phyloP scores from a whole-genome alignment of 2,888 invertebrate genomes.

The Aplocera efformata region DNA sequence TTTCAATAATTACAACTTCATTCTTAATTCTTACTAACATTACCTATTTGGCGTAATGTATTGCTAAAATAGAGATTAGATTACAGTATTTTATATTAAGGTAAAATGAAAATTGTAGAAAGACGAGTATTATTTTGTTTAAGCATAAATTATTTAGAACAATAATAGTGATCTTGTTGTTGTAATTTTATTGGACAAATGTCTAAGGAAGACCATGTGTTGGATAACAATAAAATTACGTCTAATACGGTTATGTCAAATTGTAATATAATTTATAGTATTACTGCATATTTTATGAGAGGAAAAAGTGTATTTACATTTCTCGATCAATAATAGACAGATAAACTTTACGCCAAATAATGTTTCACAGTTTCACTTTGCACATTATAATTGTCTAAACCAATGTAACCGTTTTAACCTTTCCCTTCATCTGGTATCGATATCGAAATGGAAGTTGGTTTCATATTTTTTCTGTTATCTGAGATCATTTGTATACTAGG shows the following conservation, averaged over 20 bases:
- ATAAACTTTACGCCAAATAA: constrained; percentile 33
- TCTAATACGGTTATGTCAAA: too few relatives aligned
- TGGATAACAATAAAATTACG: too few relatives aligned
- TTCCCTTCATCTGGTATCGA: constrained; percentile 80
- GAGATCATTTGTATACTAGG: constrained; percentile 42
- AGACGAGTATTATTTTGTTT: background rate
- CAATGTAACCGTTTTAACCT: constrained; percentile 52
- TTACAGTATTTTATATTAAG: background rate
- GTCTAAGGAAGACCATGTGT: too few relatives aligned
- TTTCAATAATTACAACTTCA: constrained; percentile 1
- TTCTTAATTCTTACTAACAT: constrained; percentile 16
- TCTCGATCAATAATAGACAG: constrained; percentile 5
- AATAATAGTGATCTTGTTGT: too few relatives aligned
- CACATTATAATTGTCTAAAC: constrained; percentile 38
- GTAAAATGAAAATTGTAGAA: background rate
- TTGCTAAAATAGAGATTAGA: constrained; percentile 36
- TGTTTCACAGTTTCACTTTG: constrained; percentile 37
- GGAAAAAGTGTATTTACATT: constrained; percentile 11
- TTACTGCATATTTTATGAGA: too few relatives aligned
- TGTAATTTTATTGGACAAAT: too few relatives aligned
- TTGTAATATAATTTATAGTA: too few relatives aligned
- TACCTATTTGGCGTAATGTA: constrained; percentile 55
- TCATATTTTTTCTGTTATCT: constrained; percentile 38
- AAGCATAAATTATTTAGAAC: too few relatives aligned
- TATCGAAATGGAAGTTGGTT: constrained; percentile 79